Base-by-base conservation (phyloP, 2,888 invertebrate species). In the Cinara cedri region DNA sequence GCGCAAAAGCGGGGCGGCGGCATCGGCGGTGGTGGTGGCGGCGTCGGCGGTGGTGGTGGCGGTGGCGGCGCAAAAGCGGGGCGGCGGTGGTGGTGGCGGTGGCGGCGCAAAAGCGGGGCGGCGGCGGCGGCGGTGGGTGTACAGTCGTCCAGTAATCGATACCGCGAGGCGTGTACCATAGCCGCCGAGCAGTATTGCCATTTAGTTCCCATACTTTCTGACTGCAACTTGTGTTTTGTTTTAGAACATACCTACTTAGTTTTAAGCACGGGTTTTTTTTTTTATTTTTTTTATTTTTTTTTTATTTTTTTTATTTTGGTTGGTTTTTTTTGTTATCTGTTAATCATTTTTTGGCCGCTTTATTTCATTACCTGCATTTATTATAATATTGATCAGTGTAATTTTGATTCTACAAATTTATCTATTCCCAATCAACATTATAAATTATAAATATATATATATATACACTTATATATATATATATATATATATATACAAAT, bases 171-270 rank as follows among this genome's bases (percentile, higher is more conserved):
- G n/a, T n/a, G 57, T 49, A 60, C 76, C 60, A 57, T 49, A 19
- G 60, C 57, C 66, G 46, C 76, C 34, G 76, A 68, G 19, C 60
- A 57, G 82, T 63, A 81, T 83, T 83, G 82, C 87, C 88, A 89
- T 89, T 89, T 89, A 88, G 88, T 88, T 89, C 88, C 87, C 88
- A 88, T 88, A 88, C 88, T 88, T 87, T 88, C 87, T 87, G 87
- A 87, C 88, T 88, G 87, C 88, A 88, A 88, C 88, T 88, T 88
- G 88, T 88, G 88, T 88, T 88, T 88, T 88, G 88, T 88, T 88
- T 88, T 87, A 88, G 88, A 88, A 83, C 84, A 84, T 85, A 85
- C 84, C 68, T 78, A 78, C 84, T 78, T 78, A 78, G 76, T 78
- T 78, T 78, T 78, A 78, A 84, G 84, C 85, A 84, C 85, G 84